Conservation (phyloP, 2,113 vertebrate species). For the Pelmatolapia mariae region DNA sequence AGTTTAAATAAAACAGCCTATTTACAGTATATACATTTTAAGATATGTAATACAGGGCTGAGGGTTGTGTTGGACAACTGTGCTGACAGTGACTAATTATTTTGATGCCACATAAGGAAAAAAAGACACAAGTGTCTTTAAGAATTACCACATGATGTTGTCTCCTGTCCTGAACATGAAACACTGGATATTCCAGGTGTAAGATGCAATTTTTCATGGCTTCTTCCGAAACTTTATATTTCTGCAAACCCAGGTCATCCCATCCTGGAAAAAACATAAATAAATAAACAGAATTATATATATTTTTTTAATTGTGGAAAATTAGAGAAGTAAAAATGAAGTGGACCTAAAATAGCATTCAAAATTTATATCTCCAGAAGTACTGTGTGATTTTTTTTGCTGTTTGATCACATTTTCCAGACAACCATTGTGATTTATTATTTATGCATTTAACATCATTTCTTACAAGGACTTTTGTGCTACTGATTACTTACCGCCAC, state of each 20-base stretch:
- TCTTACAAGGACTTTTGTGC: neutral
- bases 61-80: neutral
- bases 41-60: neutral
- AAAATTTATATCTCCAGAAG: neutral
- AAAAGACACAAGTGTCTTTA: neutral
- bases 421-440: neutral
- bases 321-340: neutral
- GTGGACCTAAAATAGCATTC: neutral
- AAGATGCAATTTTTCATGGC: constrained; percentile 4
- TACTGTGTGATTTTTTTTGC: neutral
- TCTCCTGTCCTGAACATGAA: neutral
- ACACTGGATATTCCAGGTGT: neutral
- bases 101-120: neutral
- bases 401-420: neutral
- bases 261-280: constrained; percentile 54
- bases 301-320: neutral
- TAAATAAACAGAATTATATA: neutral
- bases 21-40: constrained; percentile 45
- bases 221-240: constrained; percentile 52
- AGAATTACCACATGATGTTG: neutral
- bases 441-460: neutral
- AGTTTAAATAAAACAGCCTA: neutral
- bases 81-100: neutral
- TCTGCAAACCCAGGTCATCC: constrained; percentile 73
- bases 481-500: neutral